A percentile compares a stretch with the other conserved stretches of the same genome.
These are phyloP conservation scores for Apeltes quadracus DNA, from an alignment of 2,113 vertebrate genomes.

Conservation along the genomic window DNA sequence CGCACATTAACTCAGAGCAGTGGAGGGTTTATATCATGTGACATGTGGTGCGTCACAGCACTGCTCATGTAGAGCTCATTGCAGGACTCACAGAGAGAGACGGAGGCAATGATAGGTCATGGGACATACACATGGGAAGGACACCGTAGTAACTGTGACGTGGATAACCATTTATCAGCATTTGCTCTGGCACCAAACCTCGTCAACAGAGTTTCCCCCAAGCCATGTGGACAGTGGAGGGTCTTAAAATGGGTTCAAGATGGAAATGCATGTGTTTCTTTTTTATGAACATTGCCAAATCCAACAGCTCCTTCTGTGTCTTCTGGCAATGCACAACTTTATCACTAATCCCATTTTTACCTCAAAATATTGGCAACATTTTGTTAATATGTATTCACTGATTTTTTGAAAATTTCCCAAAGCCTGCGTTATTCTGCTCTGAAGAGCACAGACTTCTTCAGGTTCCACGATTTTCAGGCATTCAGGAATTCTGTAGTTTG, in stretches of 20 bases:
- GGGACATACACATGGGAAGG: constrained; percentile 37
- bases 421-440: too few relatives aligned
- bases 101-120: constrained; percentile 27
- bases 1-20: constrained; percentile 15
- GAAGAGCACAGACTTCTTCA: too few relatives aligned
- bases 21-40: constrained; percentile 47
- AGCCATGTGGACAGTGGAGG: constrained; percentile 6
- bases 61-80: constrained; percentile 35
- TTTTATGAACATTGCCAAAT: too few relatives aligned
- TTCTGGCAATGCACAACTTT: too few relatives aligned
- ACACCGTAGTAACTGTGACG: constrained; percentile 35
- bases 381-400: too few relatives aligned
- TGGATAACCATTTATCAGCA: constrained; percentile 23
- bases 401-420: too few relatives aligned
- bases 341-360: too few relatives aligned
- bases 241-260: neutral
- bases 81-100: constrained; percentile 9
- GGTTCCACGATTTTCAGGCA: too few relatives aligned
- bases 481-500: too few relatives aligned
- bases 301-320: too few relatives aligned
- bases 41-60: constrained; percentile 58
- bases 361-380: too few relatives aligned
- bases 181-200: constrained; percentile 49
- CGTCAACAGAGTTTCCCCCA: constrained; percentile 17
- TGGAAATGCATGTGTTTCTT: too few relatives aligned